Conservation (phyloP, 2,797 vertebrate species). For the Zenarchopterus dispar region DNA sequence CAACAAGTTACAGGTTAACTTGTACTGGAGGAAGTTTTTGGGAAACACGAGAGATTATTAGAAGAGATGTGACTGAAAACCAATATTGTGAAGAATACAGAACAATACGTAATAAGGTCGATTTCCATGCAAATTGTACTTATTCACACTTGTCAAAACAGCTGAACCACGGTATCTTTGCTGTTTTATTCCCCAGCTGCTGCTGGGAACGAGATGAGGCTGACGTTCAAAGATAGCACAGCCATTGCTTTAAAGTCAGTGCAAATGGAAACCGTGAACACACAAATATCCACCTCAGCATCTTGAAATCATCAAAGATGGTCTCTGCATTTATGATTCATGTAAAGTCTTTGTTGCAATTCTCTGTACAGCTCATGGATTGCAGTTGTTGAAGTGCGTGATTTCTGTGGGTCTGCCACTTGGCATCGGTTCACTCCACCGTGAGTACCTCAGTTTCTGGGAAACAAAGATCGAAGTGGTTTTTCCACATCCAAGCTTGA, state of each 20-base stretch:
- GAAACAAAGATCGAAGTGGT: not conserved
- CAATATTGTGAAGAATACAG: no score
- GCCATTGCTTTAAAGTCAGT: not conserved
- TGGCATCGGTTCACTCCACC: not conserved
- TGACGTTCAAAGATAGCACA: constrained; percentile 1
- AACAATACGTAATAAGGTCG: not conserved
- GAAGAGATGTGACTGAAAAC: no score
- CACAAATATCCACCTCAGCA: not conserved
- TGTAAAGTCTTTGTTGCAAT: not conserved
- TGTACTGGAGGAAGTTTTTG: no score
- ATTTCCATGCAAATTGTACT: not conserved
- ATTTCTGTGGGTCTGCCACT: constrained; percentile 4
- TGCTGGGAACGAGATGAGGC: not conserved
- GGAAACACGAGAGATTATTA: no score
- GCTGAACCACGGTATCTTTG: not conserved
- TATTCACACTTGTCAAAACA: constrained; percentile 3
- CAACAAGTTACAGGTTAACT: no score
- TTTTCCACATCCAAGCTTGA: not conserved
- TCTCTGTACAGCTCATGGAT: constrained; percentile 15
- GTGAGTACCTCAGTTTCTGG: not conserved
- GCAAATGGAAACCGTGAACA: not conserved
- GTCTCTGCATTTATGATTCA: not conserved
- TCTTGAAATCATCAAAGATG: not conserved
- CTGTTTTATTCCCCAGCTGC: not conserved
- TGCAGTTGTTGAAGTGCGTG: not conserved